phyloP scores from a whole-genome alignment of 2,797 vertebrate genomes.

The Aplochiton taeniatus region DNA sequence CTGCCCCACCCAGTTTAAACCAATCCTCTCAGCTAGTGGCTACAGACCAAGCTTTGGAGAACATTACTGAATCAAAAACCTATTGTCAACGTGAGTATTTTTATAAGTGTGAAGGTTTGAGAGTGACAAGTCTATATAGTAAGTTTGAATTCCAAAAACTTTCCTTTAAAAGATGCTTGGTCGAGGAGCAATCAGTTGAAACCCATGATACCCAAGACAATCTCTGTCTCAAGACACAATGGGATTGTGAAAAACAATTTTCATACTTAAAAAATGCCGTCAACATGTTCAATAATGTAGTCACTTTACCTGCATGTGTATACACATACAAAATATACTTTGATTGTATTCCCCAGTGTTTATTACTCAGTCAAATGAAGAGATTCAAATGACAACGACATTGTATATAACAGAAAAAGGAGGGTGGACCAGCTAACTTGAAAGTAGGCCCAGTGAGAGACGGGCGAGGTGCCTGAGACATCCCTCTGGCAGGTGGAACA shows the following conservation, averaged over 20 bases:
- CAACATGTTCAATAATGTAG: neutral
- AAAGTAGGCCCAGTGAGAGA: slow-evolving; percentile 33
- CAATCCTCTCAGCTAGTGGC: neutral
- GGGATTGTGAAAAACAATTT: neutral
- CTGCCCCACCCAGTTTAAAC: slow-evolving; percentile 18
- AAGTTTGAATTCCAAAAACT: no score
- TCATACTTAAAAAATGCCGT: neutral
- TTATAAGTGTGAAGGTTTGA: no score
- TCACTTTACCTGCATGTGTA: no score
- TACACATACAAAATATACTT: no score
- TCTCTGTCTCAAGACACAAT: no score
- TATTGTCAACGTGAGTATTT: neutral
- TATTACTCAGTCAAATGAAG: no score
- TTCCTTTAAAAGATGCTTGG: no score
- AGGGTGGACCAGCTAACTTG: slow-evolving; percentile 46
- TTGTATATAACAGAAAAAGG: slow-evolving; percentile 21
- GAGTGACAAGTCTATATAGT: no score
- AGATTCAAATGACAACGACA: slow-evolving; percentile 24
- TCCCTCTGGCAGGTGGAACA: slow-evolving; percentile 62
- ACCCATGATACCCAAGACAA: no score
- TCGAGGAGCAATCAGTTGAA: no score
- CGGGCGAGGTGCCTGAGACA: slow-evolving; percentile 53
- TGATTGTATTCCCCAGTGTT: no score
- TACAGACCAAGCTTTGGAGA: neutral
- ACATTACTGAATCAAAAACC: slow-evolving; percentile 5